These are phyloP conservation scores for Mactromeris polynyma DNA, from an alignment of 2,888 invertebrate genomes.

Conservation along the genomic window DNA sequence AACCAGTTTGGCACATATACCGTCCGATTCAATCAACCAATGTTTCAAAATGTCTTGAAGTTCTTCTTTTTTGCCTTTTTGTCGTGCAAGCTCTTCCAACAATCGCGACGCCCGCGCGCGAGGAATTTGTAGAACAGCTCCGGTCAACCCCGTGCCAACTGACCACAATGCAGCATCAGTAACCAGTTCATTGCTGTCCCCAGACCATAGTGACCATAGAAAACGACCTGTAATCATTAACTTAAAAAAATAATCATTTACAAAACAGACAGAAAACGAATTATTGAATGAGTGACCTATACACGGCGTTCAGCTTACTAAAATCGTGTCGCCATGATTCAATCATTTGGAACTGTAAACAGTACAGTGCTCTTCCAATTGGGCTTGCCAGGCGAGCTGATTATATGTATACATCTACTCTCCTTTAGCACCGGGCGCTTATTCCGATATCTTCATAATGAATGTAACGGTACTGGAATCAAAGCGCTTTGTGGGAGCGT, in stretches of 20 bases:
- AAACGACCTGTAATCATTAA: constrained; percentile 67
- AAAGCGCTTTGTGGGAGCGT: too few relatives aligned
- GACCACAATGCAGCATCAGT: constrained; percentile 73
- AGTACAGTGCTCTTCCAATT: too few relatives aligned
- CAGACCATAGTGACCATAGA: constrained; percentile 73
- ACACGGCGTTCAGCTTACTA: too few relatives aligned
- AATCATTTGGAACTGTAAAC: too few relatives aligned
- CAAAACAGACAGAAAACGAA: too few relatives aligned
- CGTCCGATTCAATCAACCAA: constrained; percentile 70
- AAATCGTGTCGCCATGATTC: too few relatives aligned
- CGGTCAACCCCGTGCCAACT: constrained; percentile 68
- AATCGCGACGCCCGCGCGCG: constrained; percentile 66
- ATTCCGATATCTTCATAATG: too few relatives aligned
- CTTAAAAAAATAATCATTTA: neutral
- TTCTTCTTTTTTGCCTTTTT: constrained; percentile 63
- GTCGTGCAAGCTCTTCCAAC: constrained; percentile 58
- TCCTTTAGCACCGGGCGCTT: too few relatives aligned
- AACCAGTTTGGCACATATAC: constrained; percentile 72
- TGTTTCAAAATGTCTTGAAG: constrained; percentile 67
- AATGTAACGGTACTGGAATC: too few relatives aligned
- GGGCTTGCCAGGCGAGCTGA: too few relatives aligned
- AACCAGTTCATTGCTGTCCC: constrained; percentile 65
- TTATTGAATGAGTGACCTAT: too few relatives aligned
- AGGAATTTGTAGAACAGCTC: constrained; percentile 72
- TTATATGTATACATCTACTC: too few relatives aligned